Evolutionary conservation across 1,140 invertebrate species (phyloP).

Genomic region (Metaphire vulgaris): DNA sequence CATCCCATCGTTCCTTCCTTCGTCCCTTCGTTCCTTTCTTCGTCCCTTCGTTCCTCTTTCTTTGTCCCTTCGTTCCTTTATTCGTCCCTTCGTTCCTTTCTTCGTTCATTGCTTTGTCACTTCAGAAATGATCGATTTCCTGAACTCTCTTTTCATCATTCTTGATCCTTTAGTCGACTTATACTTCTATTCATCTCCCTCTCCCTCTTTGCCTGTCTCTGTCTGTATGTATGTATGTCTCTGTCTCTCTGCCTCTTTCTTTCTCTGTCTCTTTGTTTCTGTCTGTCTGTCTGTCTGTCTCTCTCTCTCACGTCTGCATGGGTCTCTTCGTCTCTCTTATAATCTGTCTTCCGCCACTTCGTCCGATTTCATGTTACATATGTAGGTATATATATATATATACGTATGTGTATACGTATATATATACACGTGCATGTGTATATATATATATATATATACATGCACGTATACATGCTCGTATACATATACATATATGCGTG

Average conservation of each 20-base stretch:
- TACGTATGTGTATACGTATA: too few relatives aligned
- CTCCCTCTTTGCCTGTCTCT: not conserved
- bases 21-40: not conserved
- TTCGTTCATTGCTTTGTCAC: too few relatives aligned
- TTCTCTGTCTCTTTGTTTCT: not conserved
- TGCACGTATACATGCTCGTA: too few relatives aligned
- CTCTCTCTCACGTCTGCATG: not conserved
- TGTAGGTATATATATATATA: too few relatives aligned
- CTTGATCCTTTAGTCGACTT: not conserved
- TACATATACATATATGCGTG: too few relatives aligned
- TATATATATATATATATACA: too few relatives aligned
- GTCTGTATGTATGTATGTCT: not conserved
- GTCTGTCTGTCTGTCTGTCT: not conserved
- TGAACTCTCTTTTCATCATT: not conserved
- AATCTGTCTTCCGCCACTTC: not conserved
- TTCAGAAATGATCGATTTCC: too few relatives aligned
- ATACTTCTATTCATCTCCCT: not conserved
- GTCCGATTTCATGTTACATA: too few relatives aligned
- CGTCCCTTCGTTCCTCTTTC: not conserved
- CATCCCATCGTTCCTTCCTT: not conserved
- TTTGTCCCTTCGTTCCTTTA: not conserved
- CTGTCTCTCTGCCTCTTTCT: not conserved
- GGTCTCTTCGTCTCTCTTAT: not conserved
- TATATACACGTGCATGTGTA: too few relatives aligned
- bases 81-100: too few relatives aligned